Evolutionary conservation across 2,113 vertebrate genomes (phyloP).

Genomic region (Phrynosoma platyrhinos): DNA sequence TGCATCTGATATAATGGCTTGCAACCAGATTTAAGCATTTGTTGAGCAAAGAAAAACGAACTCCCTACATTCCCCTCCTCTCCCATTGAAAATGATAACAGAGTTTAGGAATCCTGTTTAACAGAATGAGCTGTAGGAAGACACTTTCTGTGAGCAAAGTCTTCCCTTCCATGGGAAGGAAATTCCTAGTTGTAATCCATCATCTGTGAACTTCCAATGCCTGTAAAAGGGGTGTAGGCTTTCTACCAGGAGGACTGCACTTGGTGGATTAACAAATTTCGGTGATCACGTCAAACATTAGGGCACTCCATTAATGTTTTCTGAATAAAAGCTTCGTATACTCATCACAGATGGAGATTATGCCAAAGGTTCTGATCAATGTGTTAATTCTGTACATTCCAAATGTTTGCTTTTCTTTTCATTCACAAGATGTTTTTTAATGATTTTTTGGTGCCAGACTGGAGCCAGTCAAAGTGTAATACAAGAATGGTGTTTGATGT

Average conservation of each 20-base stretch:
- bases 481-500: too few relatives aligned
- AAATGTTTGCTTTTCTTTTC: neutral
- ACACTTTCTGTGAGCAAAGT: neutral
- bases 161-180: neutral
- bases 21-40: neutral
- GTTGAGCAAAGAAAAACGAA: neutral
- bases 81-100: neutral
- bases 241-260: neutral
- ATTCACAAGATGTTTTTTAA: too few relatives aligned
- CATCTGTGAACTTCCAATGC: neutral
- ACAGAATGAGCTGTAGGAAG: neutral
- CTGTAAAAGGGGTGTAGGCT: neutral
- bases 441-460: too few relatives aligned
- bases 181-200: neutral
- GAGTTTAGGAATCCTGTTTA: neutral
- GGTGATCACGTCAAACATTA: neutral
- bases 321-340: neutral
- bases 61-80: too few relatives aligned
- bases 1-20: neutral
- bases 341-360: neutral
- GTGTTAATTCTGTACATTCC: neutral
- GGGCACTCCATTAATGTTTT: neutral
- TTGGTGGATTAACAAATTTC: neutral
- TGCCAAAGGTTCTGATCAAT: neutral
- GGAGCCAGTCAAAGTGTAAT: too few relatives aligned